Conservation (phyloP, 2,113 vertebrate genomes). For the Phyllopteryx taeniolatus region DNA sequence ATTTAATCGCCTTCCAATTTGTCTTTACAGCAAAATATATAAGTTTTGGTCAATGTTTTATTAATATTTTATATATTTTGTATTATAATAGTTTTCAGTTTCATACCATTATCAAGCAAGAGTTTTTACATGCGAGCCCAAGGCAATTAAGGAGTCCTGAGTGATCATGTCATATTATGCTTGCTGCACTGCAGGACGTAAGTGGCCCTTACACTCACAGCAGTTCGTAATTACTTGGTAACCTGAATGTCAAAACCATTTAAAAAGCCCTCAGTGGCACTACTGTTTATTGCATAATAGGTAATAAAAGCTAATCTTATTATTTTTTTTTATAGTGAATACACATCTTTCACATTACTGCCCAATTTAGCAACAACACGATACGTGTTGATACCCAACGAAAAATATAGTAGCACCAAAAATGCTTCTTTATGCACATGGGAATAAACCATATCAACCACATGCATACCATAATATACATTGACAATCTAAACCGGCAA, state of each 20-base stretch:
- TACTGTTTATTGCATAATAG: slow-evolving; percentile 5
- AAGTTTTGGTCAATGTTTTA: neutral
- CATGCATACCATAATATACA: too few species aligned
- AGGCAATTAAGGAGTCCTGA: neutral
- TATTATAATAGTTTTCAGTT: neutral
- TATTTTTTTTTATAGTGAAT: neutral
- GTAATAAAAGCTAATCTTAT: neutral
- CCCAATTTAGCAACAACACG: neutral
- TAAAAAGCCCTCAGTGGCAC: slow-evolving; percentile 4
- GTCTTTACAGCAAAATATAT: too few species aligned
- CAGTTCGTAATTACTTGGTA: slow-evolving; percentile 3
- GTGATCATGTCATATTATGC: neutral
- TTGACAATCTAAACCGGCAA: too few species aligned
- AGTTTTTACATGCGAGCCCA: neutral
- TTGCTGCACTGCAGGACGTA: slow-evolving; percentile 3
- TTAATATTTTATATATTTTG: neutral
- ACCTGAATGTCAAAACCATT: slow-evolving; percentile 14
- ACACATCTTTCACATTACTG: neutral
- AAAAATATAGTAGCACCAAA: neutral
- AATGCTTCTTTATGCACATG: too few species aligned
- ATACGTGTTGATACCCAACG: neutral
- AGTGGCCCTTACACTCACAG: neutral
- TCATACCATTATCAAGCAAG: neutral
- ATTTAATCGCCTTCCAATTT: too few species aligned
- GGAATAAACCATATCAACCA: too few species aligned